phyloP scores from a whole-genome alignment of 2,888 invertebrate genomes.

The Lycophotia porphyrea region DNA sequence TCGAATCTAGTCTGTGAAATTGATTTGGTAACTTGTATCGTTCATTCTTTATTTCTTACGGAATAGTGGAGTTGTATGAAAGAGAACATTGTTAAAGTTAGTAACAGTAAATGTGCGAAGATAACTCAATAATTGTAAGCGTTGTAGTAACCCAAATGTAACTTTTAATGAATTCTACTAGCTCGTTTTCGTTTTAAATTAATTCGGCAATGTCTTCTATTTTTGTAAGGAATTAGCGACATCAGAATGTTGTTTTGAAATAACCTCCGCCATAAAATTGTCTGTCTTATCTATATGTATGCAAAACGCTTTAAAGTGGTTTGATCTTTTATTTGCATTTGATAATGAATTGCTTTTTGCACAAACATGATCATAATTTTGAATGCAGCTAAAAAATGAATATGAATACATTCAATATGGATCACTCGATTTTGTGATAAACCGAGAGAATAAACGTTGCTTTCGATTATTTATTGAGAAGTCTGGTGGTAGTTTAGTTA shows the following conservation, averaged over 20 bases:
- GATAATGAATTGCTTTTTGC: constrained; percentile 36
- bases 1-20: constrained; percentile 95
- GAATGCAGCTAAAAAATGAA: constrained; percentile 6
- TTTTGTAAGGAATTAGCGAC: constrained; percentile 8
- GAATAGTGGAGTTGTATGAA: constrained; percentile 28
- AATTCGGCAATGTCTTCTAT: background rate
- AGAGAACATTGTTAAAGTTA: constrained; percentile 21
- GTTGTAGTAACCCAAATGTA: constrained; percentile 17
- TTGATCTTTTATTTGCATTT: constrained; percentile 49
- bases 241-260: constrained; percentile 25
- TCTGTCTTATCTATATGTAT: constrained; percentile 45
- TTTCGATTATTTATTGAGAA: background rate
- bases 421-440: background rate
- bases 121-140: constrained; percentile 3
- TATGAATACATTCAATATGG: background rate
- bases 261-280: constrained; percentile 40
- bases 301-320: constrained; percentile 53
- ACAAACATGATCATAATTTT: constrained; percentile 30
- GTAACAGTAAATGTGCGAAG: constrained; percentile 35
- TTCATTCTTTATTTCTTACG: constrained; percentile 31
- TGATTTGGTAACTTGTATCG: constrained; percentile 50
- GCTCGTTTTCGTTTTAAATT: background rate
- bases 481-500: background rate
- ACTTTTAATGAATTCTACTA: too few relatives aligned
- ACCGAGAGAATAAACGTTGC: background rate